Conservation (phyloP, 2,797 vertebrate genomes). For the Danio aesculapii region DNA sequence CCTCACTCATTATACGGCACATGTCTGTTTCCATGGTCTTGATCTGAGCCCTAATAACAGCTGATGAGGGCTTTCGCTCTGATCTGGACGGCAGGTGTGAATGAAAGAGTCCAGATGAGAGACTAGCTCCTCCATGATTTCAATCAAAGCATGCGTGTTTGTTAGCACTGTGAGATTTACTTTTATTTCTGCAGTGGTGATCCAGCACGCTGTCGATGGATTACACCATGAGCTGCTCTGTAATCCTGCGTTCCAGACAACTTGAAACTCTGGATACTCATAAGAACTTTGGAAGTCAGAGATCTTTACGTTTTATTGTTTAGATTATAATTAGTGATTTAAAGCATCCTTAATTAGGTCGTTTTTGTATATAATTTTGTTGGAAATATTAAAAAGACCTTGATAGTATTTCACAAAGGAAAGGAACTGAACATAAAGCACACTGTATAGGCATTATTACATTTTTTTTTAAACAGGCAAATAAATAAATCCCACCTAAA, state of each 20-base stretch:
- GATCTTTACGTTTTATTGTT: not conserved
- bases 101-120: constrained; percentile 6
- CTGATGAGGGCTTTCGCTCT: constrained; percentile 26
- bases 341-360: too few relatives aligned
- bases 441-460: too few relatives aligned
- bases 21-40: constrained; percentile 47
- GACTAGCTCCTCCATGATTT: not conserved
- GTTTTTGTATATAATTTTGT: too few relatives aligned
- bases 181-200: not conserved
- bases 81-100: constrained; percentile 34
- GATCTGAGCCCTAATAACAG: constrained; percentile 13
- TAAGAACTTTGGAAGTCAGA: not conserved
- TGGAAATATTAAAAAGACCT: too few relatives aligned
- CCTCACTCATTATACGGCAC: constrained; percentile 19
- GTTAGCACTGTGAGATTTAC: not conserved
- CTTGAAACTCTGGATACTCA: not conserved
- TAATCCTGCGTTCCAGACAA: not conserved
- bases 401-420: too few relatives aligned
- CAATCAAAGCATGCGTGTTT: not conserved
- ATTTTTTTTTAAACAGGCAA: too few relatives aligned
- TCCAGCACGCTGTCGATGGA: not conserved
- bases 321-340: too few relatives aligned
- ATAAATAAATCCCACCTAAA: too few relatives aligned
- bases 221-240: not conserved
- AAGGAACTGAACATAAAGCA: too few relatives aligned